A percentile compares a stretch with the other conserved stretches of the same genome.
Evolutionary conservation across 2,888 invertebrate species (phyloP).

Genomic region (Patella caerulea): DNA sequence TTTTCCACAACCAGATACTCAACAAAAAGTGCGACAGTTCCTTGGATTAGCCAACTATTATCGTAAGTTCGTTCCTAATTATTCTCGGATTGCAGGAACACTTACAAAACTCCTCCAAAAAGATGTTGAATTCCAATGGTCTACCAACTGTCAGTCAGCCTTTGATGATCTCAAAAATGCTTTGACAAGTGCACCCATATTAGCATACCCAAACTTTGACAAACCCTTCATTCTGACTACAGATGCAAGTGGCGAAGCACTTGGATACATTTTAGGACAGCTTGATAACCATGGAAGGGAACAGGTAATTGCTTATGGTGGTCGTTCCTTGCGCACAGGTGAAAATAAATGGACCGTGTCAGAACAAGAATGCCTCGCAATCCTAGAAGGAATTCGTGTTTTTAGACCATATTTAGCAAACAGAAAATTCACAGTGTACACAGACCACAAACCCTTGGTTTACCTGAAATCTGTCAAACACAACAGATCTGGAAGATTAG

Average conservation of each 20-base stretch:
- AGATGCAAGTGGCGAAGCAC: slow-evolving; percentile 22
- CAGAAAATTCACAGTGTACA: slow-evolving; percentile 23
- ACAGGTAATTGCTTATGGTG: slow-evolving; percentile 21
- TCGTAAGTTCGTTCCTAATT: slow-evolving; percentile 33
- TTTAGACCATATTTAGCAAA: slow-evolving; percentile 26
- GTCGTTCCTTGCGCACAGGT: too few species aligned
- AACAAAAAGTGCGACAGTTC: slow-evolving; percentile 30
- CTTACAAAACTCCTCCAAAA: too few species aligned
- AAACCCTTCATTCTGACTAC: slow-evolving; percentile 32
- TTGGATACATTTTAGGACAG: slow-evolving; percentile 31
- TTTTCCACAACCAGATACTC: slow-evolving; percentile 29
- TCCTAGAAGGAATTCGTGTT: slow-evolving; percentile 27
- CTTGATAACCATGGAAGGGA: slow-evolving; percentile 12
- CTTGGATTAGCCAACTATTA: slow-evolving; percentile 38
- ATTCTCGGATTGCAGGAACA: slow-evolving; percentile 35
- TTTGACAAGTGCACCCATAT: neutral
- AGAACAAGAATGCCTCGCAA: slow-evolving; percentile 33
- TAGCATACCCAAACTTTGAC: slow-evolving; percentile 30
- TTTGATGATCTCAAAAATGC: slow-evolving; percentile 31
- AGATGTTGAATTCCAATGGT: slow-evolving; percentile 37
- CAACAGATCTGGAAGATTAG: slow-evolving; percentile 20
- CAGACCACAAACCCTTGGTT: slow-evolving; percentile 32
- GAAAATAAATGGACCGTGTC: too few species aligned
- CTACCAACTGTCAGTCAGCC: slow-evolving; percentile 26
- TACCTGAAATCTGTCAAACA: slow-evolving; percentile 24